Base-by-base conservation (phyloP, 2,888 invertebrate genomes). In the Eurois occulta region DNA sequence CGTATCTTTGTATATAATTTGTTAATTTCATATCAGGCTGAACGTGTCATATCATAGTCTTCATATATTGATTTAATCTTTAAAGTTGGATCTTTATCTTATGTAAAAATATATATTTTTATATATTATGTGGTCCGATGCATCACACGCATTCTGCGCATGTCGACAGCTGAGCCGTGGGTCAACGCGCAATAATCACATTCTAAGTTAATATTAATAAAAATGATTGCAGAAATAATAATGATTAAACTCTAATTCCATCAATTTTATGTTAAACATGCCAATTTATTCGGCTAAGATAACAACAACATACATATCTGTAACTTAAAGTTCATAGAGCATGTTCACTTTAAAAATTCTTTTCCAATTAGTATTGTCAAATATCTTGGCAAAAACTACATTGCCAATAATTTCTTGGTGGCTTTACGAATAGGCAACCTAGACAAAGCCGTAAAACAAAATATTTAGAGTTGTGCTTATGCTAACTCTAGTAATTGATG, bases 401-500 rank as follows among this genome's bases (percentile, higher is more conserved):
- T 79, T 77, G 77, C 82, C 73, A 77, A 77, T 80, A 38, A 38
- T 78, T 73, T 80, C 41, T 73, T 55, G 24, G 38, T 80, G 77
- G 80, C 77, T 72, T 78, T 71, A 75, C 78, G 76, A 80, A 79
- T 76, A 82, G 74, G 68, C 77, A 80, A 85, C 70, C 43, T 77
- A 81, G 32, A 58, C 78, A 77, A 80, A 86, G 78, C 78, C 81
- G 65, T 77, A 84, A 83, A 84, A 84, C 71, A 84, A 87, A 80
- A 84, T 75, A 80, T 76, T 81, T 86, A 83, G 86, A 88, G 88
- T 86, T 86, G 79, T 72, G 88, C 89, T 86, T 86, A 79, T 72
- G 88, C 89, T 89, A 89, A 91, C 87, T 91, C 90, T 93, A 91
- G 80, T 90, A 91, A 92, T 91, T 91, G 91, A 91, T 89, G 88